These are phyloP conservation scores for Melanostoma mellinum DNA, from an alignment of 2,888 invertebrate genomes.

Conservation along the genomic window DNA sequence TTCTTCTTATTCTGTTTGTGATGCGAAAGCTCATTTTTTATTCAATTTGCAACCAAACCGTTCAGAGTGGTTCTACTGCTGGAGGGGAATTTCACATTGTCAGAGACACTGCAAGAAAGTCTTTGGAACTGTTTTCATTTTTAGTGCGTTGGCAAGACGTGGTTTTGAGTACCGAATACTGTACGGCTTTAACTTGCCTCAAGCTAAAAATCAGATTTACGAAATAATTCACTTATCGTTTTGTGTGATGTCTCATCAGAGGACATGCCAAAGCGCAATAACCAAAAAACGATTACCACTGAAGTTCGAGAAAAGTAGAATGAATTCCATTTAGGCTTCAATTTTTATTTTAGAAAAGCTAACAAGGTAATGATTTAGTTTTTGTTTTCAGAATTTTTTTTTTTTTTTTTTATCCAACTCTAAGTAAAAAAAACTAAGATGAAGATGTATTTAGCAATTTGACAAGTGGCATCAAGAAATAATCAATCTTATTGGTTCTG, in stretches of 20 bases:
- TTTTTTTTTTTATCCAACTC: not conserved
- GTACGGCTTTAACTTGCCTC: constrained; percentile 23
- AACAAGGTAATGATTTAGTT: constrained; percentile 8
- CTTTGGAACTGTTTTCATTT: not conserved
- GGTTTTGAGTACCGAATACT: constrained; percentile 4
- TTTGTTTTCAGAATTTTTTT: not conserved
- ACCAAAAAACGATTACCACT: no score
- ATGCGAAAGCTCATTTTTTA: constrained; percentile 18
- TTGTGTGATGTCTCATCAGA: constrained; percentile 40
- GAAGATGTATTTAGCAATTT: no score
- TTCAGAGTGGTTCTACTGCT: constrained; percentile 35
- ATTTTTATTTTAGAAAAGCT: not conserved
- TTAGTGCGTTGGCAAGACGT: not conserved
- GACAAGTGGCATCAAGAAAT: no score
- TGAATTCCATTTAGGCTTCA: no score
- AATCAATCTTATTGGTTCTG: no score
- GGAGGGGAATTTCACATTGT: constrained; percentile 43
- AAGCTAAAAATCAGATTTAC: constrained; percentile 3
- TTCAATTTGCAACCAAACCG: constrained; percentile 64
- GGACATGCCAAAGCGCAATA: constrained; percentile 21
- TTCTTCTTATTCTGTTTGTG: constrained; percentile 21
- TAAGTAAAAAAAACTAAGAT: no score
- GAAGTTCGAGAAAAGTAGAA: no score
- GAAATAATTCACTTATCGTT: constrained; percentile 35
- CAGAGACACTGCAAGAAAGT: constrained; percentile 49